A percentile compares a stretch with the other conserved stretches of the same genome.
These are phyloP conservation scores for Tenualosa ilisha DNA, from an alignment of 2,797 vertebrate species.

Conservation along the genomic window DNA sequence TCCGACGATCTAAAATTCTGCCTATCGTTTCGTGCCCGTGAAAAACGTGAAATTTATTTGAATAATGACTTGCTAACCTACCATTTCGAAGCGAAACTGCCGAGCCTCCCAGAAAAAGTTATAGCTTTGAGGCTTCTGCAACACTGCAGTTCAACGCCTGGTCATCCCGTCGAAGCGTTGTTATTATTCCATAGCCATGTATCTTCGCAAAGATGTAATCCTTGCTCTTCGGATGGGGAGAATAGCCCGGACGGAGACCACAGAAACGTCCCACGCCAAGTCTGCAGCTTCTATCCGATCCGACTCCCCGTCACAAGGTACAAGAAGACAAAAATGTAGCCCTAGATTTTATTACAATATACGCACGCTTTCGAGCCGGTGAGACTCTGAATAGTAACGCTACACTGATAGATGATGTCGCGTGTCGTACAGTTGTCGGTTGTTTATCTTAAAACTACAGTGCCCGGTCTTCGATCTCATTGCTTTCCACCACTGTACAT, in stretches of 20 bases:
- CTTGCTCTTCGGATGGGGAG: constrained; percentile 49
- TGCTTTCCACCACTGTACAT: constrained; percentile 52
- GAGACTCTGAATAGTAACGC: constrained; percentile 34
- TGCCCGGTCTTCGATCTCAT: constrained; percentile 44
- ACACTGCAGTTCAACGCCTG: constrained; percentile 55
- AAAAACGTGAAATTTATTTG: constrained; percentile 51
- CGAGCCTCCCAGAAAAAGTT: constrained; percentile 58
- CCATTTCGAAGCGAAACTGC: constrained; percentile 69
- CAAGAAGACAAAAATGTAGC: constrained; percentile 37
- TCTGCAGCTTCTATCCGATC: constrained; percentile 45
- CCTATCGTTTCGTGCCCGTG: constrained; percentile 22
- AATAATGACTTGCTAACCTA: constrained; percentile 65
- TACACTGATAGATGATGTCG: constrained; percentile 46
- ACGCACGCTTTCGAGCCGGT: constrained; percentile 35
- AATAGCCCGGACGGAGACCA: constrained; percentile 45
- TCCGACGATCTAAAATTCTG: constrained; percentile 38
- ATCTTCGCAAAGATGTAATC: constrained; percentile 53
- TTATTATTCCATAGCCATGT: constrained; percentile 54
- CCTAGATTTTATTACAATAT: constrained; percentile 41
- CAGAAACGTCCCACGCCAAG: constrained; percentile 52
- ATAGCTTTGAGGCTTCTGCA: constrained; percentile 49
- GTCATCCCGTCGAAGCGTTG: constrained; percentile 53
- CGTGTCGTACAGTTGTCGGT: constrained; percentile 40
- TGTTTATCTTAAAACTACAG: constrained; percentile 52
- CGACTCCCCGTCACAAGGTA: constrained; percentile 49